These are phyloP conservation scores for Colletes collaris DNA, from an alignment of 2,888 invertebrate species.

Conservation along the genomic window DNA sequence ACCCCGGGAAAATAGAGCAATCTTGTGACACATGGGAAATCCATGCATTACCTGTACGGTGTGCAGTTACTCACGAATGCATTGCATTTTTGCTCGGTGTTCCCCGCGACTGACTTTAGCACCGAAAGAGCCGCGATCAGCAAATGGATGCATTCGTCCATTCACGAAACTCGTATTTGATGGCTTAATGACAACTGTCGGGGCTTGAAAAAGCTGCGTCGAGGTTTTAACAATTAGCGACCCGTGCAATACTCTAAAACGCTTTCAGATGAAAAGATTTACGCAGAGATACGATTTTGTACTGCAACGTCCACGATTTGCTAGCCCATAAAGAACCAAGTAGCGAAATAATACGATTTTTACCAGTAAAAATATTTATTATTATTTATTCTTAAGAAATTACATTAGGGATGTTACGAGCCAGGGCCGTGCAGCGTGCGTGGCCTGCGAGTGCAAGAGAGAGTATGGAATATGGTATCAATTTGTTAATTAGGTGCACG, in stretches of 20 bases:
- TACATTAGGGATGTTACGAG: no score
- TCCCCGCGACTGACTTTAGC: conserved; percentile 19
- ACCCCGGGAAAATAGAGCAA: conserved; percentile 61
- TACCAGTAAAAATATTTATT: no score
- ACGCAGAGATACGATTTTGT: not conserved
- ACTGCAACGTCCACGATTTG: no score
- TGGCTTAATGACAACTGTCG: conserved; percentile 47
- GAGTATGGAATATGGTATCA: no score
- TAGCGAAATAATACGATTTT: no score
- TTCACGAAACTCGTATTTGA: conserved; percentile 36
- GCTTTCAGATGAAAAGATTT: not conserved
- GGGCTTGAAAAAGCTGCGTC: conserved; percentile 30
- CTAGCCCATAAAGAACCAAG: no score
- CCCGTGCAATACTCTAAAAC: conserved; percentile 1
- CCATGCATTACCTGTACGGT: conserved; percentile 57
- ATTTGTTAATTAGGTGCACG: no score
- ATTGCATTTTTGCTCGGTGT: conserved; percentile 46
- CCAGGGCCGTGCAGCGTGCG: no score
- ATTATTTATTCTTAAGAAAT: no score
- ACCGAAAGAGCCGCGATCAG: conserved; percentile 41
- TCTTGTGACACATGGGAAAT: conserved; percentile 66
- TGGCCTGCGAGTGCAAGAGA: no score
- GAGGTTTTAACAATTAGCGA: conserved; percentile 30
- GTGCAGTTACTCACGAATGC: conserved; percentile 48
- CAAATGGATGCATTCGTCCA: conserved; percentile 49